Base-by-base conservation (phyloP, 2,113 vertebrate genomes). In the Mohoua ochrocephala region DNA sequence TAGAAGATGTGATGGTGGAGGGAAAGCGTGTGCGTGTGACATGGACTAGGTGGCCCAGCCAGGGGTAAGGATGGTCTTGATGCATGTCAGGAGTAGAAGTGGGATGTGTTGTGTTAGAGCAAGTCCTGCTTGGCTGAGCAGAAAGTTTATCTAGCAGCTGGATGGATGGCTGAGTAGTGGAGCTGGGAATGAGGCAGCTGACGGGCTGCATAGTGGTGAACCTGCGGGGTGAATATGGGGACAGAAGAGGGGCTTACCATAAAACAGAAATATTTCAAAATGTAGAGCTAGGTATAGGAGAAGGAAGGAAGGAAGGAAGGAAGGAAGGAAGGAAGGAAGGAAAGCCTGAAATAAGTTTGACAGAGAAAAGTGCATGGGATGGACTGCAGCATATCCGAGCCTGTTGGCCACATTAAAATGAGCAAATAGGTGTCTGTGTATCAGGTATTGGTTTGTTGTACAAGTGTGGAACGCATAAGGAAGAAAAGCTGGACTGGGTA, bases 151-250 rank as follows among this genome's bases (percentile, higher is more conserved):
- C 5, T 4, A 44, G 60, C 31, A 73, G 27, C 24, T 74, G 60
- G 27, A 37, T 64, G 68, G 47, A 3, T 13, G 54, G 44, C 27
- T 69, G 75, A 39, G 41, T 7, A 31, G 44, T 27, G 45, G 30
- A 67, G 70, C 27, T 33, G 41, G 45, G 56, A 85, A 5, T 39
- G 68, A 47, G 47, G 17, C 15, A 33, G 7, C 12, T 89, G 57
- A 31, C 0, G 1, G 33, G 31, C 39, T 84, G 49, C 16, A 2
- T n/a, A n/a, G n/a, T 1, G 2, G 41, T 4, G 13, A 65, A 60
- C 5, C 41, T 6, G 3, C 2, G 50, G 59, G 54, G 6, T 47
- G 52, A 39, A n/a, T 11, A 7, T 1, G 4, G 9, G 50, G 41
- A 28, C 7, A 44, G n/a, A 59, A 50, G 39, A n/a, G 23, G 16